Evolutionary conservation across 2,113 vertebrate species (phyloP), one percentile per base, ranked within the genome.

Genomic region (Equus przewalskii): DNA sequence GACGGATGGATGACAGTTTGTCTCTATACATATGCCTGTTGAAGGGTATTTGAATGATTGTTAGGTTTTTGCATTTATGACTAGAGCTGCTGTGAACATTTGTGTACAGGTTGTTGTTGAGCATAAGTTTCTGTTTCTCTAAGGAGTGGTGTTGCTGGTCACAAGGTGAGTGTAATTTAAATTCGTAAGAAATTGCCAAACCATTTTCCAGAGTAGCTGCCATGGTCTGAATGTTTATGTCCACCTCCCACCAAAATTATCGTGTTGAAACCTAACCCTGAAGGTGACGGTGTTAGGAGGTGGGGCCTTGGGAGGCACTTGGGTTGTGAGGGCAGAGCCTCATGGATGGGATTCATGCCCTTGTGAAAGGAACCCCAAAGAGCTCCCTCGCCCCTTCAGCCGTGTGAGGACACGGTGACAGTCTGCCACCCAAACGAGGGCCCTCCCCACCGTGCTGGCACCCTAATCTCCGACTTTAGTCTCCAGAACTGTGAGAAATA

Each of bases 51-150:
- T 54, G 13, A 6, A 54, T 14, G 33, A 6, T 56, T 24, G 14
- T 51, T 19, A 56, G 51, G 8, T 1, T 19, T 36, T 1, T 24
- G 78, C 16, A 7, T 5, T 7, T 33, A 3, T 3, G 18, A 19
- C 1, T 4, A 12, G 33, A 21, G 86, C 41, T 4, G n/a, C 56
- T 7, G 13, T 12, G 86, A 1, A 8, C 3, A 0, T 8, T 6
- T 9, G 26, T 19, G 7, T 3, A 1, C 16, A 0, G 24, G 16
- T 46, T 51, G 19, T 7, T 2, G 13, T 1, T 11, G 36, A 3
- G 51, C 76, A 1, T 8, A 15, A 56, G 7, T 2, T 30, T 58
- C n/a, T 18, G 4, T 33, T 11, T 60, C 86, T 30, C 86, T 0
- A 1, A 22, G 60, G 62, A n/a, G 36, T 0, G 14, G 41, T 0